These are phyloP conservation scores for Sinocyclocheilus anophthalmus DNA, from an alignment of 2,113 vertebrate genomes.

Conservation along the genomic window DNA sequence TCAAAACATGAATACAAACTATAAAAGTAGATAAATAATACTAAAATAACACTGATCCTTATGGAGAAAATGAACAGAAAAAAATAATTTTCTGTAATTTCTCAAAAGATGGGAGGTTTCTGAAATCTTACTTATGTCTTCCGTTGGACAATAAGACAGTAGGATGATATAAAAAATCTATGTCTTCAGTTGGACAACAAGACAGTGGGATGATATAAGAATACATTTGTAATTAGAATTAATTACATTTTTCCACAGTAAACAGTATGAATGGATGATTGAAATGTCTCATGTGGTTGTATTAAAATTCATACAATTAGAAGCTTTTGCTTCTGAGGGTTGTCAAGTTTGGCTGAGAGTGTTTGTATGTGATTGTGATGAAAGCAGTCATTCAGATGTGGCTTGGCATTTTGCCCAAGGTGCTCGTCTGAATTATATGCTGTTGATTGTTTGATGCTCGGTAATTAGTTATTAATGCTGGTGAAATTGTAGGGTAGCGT, in stretches of 20 bases:
- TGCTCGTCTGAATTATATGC: constrained; percentile 7
- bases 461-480: constrained; percentile 9
- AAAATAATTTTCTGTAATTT: neutral
- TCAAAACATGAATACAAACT: neutral
- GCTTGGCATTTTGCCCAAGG: constrained; percentile 10
- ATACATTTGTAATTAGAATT: neutral
- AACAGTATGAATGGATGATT: neutral
- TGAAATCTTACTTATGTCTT: neutral
- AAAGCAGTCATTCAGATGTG: neutral
- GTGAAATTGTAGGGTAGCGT: constrained; percentile 17
- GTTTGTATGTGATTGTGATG: neutral
- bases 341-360: neutral
- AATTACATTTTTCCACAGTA: neutral
- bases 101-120: neutral
- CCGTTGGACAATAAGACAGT: neutral
- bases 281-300: neutral
- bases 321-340: neutral
- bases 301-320: neutral
- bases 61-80: neutral
- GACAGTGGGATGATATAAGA: neutral
- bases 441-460: neutral
- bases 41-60: neutral
- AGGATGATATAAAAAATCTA: neutral
- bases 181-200: neutral
- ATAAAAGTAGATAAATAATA: neutral